A percentile compares a stretch with the other conserved stretches of the same genome.
Conservation (phyloP, 2,113 vertebrate genomes). For the Micronycteris hirsuta region DNA sequence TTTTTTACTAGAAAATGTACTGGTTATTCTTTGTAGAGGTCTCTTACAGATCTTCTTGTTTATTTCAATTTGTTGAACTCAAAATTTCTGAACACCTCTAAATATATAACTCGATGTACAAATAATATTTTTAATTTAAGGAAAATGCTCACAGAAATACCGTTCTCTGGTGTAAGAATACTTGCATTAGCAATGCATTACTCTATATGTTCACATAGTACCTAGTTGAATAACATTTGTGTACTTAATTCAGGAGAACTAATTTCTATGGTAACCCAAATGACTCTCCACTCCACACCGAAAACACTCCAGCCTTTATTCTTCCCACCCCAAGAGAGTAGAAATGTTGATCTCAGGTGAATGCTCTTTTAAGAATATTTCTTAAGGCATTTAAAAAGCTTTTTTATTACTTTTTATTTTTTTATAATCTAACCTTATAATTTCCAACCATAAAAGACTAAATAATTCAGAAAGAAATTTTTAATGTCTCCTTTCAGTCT, state of each 20-base stretch:
- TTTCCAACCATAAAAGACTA: conserved; percentile 14
- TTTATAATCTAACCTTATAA: background rate
- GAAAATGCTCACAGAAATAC: background rate
- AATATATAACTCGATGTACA: background rate
- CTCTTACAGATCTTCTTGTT: background rate
- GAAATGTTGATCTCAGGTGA: background rate
- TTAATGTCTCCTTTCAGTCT: conserved; percentile 37
- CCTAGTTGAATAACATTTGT: background rate
- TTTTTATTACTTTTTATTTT: conserved; percentile 27
- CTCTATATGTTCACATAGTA: background rate
- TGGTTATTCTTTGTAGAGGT: background rate
- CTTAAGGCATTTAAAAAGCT: conserved; percentile 32
- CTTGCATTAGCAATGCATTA: background rate
- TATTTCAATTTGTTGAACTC: background rate
- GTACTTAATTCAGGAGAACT: background rate
- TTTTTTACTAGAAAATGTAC: background rate
- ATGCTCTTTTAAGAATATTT: conserved; percentile 10
- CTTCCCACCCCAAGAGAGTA: background rate
- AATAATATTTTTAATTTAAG: background rate
- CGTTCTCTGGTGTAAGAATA: background rate
- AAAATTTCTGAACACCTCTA: background rate
- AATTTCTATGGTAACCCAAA: background rate
- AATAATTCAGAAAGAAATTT: conserved; percentile 23
- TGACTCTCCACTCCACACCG: background rate
- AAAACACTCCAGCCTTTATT: background rate